Evolutionary conservation across 2,113 vertebrate genomes (phyloP).

Genomic region (Lophius piscatorius): DNA sequence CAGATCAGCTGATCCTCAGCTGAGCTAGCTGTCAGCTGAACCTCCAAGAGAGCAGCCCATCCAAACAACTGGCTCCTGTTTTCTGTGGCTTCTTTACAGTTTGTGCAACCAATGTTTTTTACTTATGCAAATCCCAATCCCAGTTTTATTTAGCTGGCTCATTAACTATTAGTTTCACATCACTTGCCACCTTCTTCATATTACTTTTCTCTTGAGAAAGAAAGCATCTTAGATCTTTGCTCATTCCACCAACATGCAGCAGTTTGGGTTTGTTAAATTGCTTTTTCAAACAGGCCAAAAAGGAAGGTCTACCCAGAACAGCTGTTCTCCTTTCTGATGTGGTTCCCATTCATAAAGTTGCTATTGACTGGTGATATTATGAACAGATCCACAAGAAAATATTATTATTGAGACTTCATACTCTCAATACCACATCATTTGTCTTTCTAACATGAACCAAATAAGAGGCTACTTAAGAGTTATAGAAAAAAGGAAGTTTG

Average conservation of each 20-base stretch:
- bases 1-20: conserved; percentile 59
- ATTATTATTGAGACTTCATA: neutral
- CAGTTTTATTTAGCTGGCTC: neutral
- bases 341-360: neutral
- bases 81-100: neutral
- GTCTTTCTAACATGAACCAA: conserved; percentile 1
- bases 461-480: neutral
- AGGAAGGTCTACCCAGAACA: neutral
- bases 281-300: neutral
- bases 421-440: neutral
- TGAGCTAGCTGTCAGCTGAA: conserved; percentile 41
- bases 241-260: neutral
- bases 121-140: neutral
- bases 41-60: too few species aligned
- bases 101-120: neutral
- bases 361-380: neutral
- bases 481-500: conserved; percentile 19
- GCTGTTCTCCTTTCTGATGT: neutral
- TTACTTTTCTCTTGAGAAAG: neutral
- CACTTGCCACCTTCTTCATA: neutral
- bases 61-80: too few species aligned
- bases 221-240: too few species aligned
- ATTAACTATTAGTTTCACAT: neutral
- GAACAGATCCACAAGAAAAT: too few species aligned
- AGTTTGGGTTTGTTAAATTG: neutral